Percentiles rank a stretch among this genome's conserved stretches.
phyloP scores from a whole-genome alignment of 2,888 invertebrate species.

The Callyntrura sp. region DNA sequence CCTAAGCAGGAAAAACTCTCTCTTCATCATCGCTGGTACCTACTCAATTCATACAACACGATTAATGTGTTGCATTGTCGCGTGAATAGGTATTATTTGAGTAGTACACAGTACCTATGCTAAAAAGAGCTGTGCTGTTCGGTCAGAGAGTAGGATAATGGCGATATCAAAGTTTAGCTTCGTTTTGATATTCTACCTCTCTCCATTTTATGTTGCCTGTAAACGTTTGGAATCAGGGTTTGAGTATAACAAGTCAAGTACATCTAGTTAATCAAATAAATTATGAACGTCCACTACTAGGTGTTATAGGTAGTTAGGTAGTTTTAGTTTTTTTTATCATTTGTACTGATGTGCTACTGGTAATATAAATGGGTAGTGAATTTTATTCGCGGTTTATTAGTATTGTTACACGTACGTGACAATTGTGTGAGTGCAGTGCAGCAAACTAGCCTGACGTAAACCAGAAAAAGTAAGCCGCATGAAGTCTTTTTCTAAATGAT shows the following conservation, averaged over 20 bases:
- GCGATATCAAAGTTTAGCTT: no score
- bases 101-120: no score
- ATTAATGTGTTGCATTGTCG: background rate
- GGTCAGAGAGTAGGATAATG: background rate
- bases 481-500: background rate
- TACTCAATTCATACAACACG: background rate
- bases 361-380: no score
- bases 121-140: background rate
- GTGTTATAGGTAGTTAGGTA: background rate
- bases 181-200: no score
- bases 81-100: no score
- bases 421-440: no score
- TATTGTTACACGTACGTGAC: background rate
- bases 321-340: background rate
- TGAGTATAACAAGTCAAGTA: no score
- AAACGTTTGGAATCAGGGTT: no score
- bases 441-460: background rate
- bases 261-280: background rate
- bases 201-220: no score
- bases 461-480: constrained; percentile 57
- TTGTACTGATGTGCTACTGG: background rate
- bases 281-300: background rate
- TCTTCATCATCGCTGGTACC: background rate
- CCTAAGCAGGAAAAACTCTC: background rate
- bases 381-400: no score